These are phyloP conservation scores for Brachionus calyciflorus DNA, from an alignment of 1,140 invertebrate species.

Conservation along the genomic window DNA sequence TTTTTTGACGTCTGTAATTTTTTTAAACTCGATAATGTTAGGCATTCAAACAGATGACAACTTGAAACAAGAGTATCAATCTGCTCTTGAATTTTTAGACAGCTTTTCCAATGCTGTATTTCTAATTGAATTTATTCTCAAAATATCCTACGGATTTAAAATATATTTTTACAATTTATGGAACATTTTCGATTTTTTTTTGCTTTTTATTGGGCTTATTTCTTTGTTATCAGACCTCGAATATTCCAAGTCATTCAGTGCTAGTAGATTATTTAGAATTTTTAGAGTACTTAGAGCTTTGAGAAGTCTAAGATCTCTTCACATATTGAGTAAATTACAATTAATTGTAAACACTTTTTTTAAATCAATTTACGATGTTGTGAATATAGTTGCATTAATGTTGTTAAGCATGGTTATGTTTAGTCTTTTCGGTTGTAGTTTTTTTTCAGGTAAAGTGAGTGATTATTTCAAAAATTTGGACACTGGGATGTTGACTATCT, in stretches of 20 bases:
- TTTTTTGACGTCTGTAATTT: not conserved
- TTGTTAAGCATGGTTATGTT: conserved; percentile 16
- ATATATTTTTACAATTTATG: conserved; percentile 21
- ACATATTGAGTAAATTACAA: conserved; percentile 10
- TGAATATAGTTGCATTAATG: conserved; percentile 8
- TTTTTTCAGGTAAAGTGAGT: conserved; percentile 20
- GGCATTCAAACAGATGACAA: not conserved
- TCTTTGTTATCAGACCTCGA: conserved; percentile 4
- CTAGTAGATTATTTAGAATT: conserved; percentile 11
- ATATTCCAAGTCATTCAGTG: conserved; percentile 26
- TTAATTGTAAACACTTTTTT: conserved; percentile 30
- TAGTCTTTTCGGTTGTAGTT: conserved; percentile 17
- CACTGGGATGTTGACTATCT: conserved; percentile 13
- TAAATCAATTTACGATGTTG: conserved; percentile 21
- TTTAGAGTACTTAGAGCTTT: conserved; percentile 19
- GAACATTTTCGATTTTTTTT: conserved; percentile 33
- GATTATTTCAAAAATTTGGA: conserved; percentile 27
- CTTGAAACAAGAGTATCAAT: conserved; percentile 15
- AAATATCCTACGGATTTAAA: conserved; percentile 35
- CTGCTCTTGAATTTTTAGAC: conserved; percentile 16
- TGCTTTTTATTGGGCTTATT: conserved; percentile 12
- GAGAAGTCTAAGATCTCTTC: conserved; percentile 1
- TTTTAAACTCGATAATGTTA: conserved; percentile 14
- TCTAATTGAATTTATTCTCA: conserved; percentile 17
- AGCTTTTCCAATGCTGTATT: conserved; percentile 27